Evolutionary conservation across 2,888 invertebrate genomes (phyloP).

Genomic region (Protonemura montana): DNA sequence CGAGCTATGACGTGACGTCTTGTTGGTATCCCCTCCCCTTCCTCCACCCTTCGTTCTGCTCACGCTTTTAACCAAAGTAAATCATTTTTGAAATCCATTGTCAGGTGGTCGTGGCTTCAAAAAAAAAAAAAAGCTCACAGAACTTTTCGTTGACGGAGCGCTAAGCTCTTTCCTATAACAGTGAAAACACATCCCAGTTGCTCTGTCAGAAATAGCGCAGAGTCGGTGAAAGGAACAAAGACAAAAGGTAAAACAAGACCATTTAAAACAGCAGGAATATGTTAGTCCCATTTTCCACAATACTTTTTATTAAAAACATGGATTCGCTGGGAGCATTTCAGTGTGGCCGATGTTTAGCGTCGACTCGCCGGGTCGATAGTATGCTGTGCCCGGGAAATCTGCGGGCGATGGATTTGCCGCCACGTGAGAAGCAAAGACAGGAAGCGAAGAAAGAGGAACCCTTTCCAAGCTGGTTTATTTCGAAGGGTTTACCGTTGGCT

Average conservation of each 20-base stretch:
- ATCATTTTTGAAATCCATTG: not conserved
- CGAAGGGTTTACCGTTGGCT: too few relatives aligned
- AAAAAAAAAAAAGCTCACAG: not conserved
- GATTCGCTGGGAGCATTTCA: constrained; percentile 15
- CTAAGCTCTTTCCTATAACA: constrained; percentile 12
- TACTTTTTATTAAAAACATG: constrained; percentile 10
- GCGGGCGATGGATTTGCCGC: not conserved
- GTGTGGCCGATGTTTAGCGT: not conserved
- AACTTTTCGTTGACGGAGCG: not conserved
- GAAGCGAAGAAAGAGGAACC: not conserved
- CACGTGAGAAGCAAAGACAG: not conserved
- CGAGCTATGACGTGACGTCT: not conserved
- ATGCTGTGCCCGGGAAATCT: not conserved
- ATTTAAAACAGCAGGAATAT: not conserved
- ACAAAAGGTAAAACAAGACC: not conserved
- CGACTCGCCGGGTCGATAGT: constrained; percentile 18
- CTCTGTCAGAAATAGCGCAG: not conserved
- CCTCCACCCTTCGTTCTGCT: not conserved
- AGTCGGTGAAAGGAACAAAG: not conserved
- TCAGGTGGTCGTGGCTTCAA: not conserved
- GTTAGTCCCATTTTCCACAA: not conserved
- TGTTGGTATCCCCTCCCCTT: not conserved
- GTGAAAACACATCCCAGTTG: not conserved
- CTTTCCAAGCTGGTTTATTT: not conserved
- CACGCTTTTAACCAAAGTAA: not conserved